Base-by-base conservation (phyloP, 2,113 vertebrate species). In the Ctenomys sociabilis region DNA sequence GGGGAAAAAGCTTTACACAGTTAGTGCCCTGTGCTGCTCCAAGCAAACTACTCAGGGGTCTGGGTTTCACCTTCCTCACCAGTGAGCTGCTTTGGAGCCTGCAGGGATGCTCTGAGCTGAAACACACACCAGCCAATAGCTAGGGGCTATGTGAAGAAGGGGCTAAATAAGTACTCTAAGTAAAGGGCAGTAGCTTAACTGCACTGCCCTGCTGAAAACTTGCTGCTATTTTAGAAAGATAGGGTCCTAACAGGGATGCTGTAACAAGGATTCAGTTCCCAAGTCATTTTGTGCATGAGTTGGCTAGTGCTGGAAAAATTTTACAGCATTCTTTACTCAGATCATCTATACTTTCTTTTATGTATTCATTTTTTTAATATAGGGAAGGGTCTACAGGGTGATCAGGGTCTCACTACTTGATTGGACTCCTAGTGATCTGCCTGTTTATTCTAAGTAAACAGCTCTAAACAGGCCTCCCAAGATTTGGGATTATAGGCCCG, bases 221-320 rank as follows among this genome's bases (percentile, higher is more conserved):
- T 85, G 85, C 35, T 63, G 57, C 30, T 89, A 14, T 14, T 75
- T 40, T 54, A 2, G 93, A 95, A 95, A 91, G 80, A 95, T 2
- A 93, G 80, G 72, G 73, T 84, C 35, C 80, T 93, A 52, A 59
- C 26, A n/a, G 7, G 63, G 80, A 68, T 35, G 3, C 43, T 86
- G 85, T 91, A 88, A 88, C 86, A 95, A 90, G 45, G 21, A 85
- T 40, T 75, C 52, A 75, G 43, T 77, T 19, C 37, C 37, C 4
- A 85, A 91, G 91, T 96, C n/a, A 85, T 94, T 78, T 49, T 57
- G 75, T 35, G 83, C 84, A 49, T 83, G 83, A 84, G 66, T 72
- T 94, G 90, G 94, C 92, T 61, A 93, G n/a, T 66, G 54, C 52
- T 45, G 28, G 85, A 92, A 85, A 96, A 94, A n/a, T 63, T 85